Percentiles rank a stretch among this genome's conserved stretches.
These are phyloP conservation scores for Trachurus trachurus DNA, from an alignment of 2,797 vertebrate genomes.

Conservation along the genomic window DNA sequence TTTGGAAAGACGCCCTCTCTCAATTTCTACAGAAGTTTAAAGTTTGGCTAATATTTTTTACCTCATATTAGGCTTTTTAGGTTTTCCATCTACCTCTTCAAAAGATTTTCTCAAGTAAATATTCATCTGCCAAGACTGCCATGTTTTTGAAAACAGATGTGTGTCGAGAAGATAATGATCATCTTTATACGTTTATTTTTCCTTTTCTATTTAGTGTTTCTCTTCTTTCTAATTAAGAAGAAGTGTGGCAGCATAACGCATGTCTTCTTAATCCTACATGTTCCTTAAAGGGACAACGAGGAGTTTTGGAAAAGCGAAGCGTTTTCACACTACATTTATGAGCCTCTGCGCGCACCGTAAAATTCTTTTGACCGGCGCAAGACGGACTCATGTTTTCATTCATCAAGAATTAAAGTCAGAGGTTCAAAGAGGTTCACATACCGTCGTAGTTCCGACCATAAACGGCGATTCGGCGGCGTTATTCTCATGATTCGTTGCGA, in stretches of 20 bases:
- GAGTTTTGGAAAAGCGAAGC: too few relatives aligned
- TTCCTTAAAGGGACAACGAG: too few relatives aligned
- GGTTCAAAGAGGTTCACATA: too few relatives aligned
- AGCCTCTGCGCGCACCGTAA: too few relatives aligned
- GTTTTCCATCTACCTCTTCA: neutral
- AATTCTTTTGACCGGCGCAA: too few relatives aligned
- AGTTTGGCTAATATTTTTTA: neutral
- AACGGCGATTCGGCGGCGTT: too few relatives aligned
- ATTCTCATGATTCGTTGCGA: too few relatives aligned
- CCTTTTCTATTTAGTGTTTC: neutral
- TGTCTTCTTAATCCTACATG: neutral
- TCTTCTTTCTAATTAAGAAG: conserved; percentile 2
- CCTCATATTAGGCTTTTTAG: neutral
- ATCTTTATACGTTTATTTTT: neutral
- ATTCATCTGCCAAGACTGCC: neutral
- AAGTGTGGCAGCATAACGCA: neutral
- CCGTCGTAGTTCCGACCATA: too few relatives aligned
- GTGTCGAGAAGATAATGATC: neutral
- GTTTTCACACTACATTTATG: too few relatives aligned
- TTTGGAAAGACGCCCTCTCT: neutral
- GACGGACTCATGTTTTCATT: too few relatives aligned
- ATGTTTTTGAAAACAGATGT: neutral
- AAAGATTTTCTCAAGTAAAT: neutral
- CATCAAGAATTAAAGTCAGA: too few relatives aligned
- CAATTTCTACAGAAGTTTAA: conserved; percentile 10